Evolutionary conservation across 2,888 invertebrate species (phyloP).

Genomic region (Nipponacmea schrenckii): DNA sequence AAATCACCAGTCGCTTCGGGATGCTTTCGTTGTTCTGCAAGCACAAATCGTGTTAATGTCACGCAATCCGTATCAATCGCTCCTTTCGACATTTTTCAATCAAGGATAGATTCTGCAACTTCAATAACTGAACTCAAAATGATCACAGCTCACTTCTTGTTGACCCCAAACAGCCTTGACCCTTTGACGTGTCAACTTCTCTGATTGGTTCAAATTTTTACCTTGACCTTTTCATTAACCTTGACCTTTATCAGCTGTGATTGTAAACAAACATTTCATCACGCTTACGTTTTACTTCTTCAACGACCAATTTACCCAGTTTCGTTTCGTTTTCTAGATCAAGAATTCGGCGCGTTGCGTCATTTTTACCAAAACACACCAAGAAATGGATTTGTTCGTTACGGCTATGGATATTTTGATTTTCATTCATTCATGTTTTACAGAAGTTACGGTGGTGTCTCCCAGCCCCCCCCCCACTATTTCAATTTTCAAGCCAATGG

Average conservation of each 20-base stretch:
- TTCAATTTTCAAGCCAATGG: too few relatives aligned
- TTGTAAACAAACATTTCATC: neutral
- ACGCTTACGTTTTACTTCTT: too few relatives aligned
- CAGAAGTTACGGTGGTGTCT: too few relatives aligned
- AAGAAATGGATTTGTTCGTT: too few relatives aligned
- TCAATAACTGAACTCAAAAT: neutral
- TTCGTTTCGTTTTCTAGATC: too few relatives aligned
- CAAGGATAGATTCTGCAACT: neutral
- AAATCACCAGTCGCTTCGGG: conserved; percentile 93
- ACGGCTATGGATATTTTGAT: too few relatives aligned
- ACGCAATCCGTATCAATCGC: conserved; percentile 87
- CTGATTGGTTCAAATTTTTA: neutral
- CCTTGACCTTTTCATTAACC: neutral
- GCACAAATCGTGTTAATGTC: conserved; percentile 91
- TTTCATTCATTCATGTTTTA: too few relatives aligned
- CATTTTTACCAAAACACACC: too few relatives aligned
- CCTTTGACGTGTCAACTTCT: neutral
- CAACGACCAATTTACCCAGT: too few relatives aligned
- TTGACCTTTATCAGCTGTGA: conserved; percentile 2
- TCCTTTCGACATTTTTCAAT: conserved; percentile 24
- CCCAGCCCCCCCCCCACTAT: too few relatives aligned
- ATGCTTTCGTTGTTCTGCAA: conserved; percentile 87
- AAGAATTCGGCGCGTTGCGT: too few relatives aligned
- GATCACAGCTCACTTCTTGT: neutral
- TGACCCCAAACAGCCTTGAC: neutral